Conservation (phyloP, 2,888 invertebrate genomes). For the Lithosia quadra region DNA sequence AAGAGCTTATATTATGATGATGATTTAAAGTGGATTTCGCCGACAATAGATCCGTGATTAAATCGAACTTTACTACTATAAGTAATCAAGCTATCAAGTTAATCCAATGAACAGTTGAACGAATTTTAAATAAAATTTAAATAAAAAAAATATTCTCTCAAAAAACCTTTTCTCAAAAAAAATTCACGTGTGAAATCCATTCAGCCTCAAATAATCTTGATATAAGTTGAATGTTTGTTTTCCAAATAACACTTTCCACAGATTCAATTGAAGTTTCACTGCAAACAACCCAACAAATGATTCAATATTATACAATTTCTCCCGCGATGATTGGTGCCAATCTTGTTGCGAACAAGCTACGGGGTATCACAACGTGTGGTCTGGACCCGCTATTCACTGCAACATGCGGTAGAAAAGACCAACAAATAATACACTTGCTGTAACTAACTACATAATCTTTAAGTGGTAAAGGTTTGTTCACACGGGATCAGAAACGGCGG, state of each 20-base stretch:
- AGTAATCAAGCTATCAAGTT: background rate
- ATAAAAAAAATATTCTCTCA: no score
- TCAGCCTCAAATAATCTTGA: background rate
- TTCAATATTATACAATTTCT: constrained; percentile 41
- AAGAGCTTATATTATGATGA: no score
- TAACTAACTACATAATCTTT: constrained; percentile 8
- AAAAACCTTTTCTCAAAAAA: no score
- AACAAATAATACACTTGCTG: background rate
- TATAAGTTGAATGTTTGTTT: no score
- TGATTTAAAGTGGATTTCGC: background rate
- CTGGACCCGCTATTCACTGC: constrained; percentile 27
- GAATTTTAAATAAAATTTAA: no score
- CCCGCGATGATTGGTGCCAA: constrained; percentile 34
- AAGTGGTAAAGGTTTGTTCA: background rate
- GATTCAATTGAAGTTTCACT: constrained; percentile 8
- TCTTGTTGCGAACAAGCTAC: constrained; percentile 19
- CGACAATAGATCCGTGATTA: background rate
- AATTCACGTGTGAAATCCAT: no score
- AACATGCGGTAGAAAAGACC: constrained; percentile 18
- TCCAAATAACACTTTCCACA: constrained; percentile 16
- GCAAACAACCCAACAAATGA: constrained; percentile 29
- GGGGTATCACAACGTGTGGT: constrained; percentile 24
- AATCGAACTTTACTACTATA: no score
- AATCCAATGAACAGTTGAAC: no score
- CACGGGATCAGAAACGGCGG: background rate